phyloP scores from a whole-genome alignment of 2,797 vertebrate species.

The Margarornis squamiger region DNA sequence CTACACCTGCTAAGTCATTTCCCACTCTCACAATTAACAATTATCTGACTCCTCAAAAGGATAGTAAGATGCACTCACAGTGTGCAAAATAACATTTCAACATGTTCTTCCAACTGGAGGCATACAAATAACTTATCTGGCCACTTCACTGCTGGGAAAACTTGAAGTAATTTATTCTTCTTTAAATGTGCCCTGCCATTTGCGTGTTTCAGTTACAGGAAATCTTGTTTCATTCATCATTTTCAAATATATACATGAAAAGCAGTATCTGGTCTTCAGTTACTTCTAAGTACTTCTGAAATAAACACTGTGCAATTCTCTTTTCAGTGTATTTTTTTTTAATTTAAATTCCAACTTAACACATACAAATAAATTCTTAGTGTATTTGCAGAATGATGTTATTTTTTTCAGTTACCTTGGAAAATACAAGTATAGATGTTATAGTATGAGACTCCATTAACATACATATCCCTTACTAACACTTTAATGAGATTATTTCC shows the following conservation, averaged over 20 bases:
- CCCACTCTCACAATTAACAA: not conserved
- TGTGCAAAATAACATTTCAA: not conserved
- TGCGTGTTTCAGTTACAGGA: not conserved
- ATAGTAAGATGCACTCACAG: not conserved
- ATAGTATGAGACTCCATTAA: not conserved
- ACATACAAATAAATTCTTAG: not conserved
- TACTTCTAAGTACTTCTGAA: not conserved
- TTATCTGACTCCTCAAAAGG: not conserved
- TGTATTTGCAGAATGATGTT: not conserved
- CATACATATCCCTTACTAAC: not conserved
- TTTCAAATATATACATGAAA: not conserved
- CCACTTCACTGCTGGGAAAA: not conserved
- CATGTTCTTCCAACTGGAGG: not conserved
- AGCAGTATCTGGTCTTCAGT: not conserved
- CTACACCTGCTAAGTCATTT: not conserved
- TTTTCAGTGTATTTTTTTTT: not conserved
- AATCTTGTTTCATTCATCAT: not conserved
- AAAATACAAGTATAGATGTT: not conserved
- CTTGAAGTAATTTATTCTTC: not conserved
- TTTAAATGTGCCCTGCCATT: not conserved
- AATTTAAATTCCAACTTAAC: not conserved
- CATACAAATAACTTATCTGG: not conserved
- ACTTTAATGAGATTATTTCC: not conserved
- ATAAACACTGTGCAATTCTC: not conserved
- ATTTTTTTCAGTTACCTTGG: not conserved